phyloP scores from a whole-genome alignment of 1,140 invertebrate genomes.

The Drosophila trapezifrons region DNA sequence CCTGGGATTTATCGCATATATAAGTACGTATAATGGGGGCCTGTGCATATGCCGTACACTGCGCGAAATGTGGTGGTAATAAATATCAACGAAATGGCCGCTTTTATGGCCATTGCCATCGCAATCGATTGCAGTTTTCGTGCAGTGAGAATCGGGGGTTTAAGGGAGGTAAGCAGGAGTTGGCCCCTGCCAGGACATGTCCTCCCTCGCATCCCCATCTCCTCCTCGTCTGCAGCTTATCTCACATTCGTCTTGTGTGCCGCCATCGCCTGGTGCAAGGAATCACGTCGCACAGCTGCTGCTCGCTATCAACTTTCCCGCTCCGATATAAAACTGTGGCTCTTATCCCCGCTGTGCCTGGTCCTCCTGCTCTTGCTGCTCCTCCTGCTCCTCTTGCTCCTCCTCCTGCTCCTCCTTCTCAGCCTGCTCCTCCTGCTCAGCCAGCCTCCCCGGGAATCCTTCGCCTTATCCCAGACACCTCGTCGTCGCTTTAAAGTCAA shows the following conservation, averaged over 20 bases:
- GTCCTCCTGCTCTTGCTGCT: not conserved
- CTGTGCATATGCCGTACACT: conserved; percentile 16
- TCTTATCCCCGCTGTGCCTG: not conserved
- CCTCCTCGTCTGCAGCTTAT: conserved; percentile 23
- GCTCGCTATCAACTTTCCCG: conserved; percentile 44
- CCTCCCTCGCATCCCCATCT: conserved; percentile 1
- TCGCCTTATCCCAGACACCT: conserved; percentile 29
- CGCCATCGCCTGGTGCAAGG: conserved; percentile 15
- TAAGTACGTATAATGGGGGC: conserved; percentile 11
- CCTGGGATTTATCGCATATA: conserved; percentile 31
- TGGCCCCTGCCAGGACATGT: not conserved
- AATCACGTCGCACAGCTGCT: conserved; percentile 34
- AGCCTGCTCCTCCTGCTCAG: not conserved
- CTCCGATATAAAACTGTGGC: conserved; percentile 1
- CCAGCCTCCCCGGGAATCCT: not conserved
- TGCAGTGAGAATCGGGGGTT: not conserved
- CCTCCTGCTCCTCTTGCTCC: not conserved
- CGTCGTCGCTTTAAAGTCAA: conserved; percentile 69
- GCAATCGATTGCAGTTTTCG: conserved; percentile 15
- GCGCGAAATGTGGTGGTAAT: not conserved
- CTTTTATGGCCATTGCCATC: not conserved
- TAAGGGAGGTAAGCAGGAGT: too few relatives aligned
- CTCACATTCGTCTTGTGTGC: conserved; percentile 40
- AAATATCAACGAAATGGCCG: not conserved
- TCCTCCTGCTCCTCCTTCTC: not conserved